phyloP scores from a whole-genome alignment of 35 echinoderm and acorn worm genomes.

The Strongylocentrotus purpuratus region DNA sequence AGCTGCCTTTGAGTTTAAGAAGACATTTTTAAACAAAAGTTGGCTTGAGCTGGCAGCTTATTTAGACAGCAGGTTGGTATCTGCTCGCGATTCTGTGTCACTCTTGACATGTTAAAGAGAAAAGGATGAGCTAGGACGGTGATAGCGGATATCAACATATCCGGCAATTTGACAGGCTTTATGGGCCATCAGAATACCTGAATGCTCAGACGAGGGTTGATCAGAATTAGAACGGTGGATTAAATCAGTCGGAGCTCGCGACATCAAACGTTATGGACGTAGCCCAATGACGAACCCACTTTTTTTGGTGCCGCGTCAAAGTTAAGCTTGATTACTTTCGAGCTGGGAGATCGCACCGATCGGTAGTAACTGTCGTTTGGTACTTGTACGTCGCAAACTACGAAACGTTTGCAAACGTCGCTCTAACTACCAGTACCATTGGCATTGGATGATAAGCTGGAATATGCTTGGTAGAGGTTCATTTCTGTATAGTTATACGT shows the following conservation, averaged over 20 bases:
- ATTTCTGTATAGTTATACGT: not conserved
- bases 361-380: not conserved
- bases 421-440: not conserved
- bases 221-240: not conserved
- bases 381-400: not conserved
- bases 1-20: no score
- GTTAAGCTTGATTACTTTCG: not conserved
- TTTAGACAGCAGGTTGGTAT: not conserved
- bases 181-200: not conserved
- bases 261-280: not conserved
- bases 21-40: no score
- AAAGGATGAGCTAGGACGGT: constrained; percentile 1
- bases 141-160: constrained; percentile 4
- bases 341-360: not conserved
- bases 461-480: not conserved
- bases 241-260: not conserved
- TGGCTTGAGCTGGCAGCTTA: not conserved
- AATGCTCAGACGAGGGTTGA: not conserved
- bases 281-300: not conserved
- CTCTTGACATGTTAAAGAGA: not conserved
- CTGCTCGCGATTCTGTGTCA: not conserved
- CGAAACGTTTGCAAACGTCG: not conserved
- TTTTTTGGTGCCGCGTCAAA: not conserved
- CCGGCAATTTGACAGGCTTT: constrained; percentile 15
- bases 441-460: not conserved